Conservation (phyloP, 35 echinoderm and acorn worm species). For the Eucidaris tribuloides region DNA sequence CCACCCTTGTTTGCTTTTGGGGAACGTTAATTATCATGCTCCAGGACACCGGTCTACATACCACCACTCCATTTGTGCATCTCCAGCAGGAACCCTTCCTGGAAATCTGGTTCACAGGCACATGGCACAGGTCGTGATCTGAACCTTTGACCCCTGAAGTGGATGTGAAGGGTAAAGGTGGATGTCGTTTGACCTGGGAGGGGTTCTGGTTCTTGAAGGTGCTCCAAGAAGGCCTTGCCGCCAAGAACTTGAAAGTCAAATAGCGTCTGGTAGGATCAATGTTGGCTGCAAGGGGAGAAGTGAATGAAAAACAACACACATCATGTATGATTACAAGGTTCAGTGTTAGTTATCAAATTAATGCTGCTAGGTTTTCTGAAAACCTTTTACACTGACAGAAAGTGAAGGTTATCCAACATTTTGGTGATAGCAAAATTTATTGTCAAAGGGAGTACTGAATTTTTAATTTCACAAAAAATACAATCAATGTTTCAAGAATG, state of each 20-base stretch:
- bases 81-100: conserved; percentile 90
- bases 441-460: background rate
- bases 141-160: conserved; percentile 94
- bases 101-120: conserved; percentile 96
- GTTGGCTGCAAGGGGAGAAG: conserved; percentile 51
- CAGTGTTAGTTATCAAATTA: background rate
- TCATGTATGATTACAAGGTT: background rate
- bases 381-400: background rate
- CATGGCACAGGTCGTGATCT: conserved; percentile 83
- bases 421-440: background rate
- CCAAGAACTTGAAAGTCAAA: conserved; percentile 76
- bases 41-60: conserved; percentile 12
- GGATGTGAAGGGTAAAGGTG: conserved; percentile 70
- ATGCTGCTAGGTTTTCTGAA: background rate
- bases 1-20: too few relatives aligned
- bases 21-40: too few relatives aligned
- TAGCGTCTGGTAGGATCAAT: conserved; percentile 93
- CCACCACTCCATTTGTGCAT: conserved; percentile 83
- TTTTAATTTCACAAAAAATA: background rate
- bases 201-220: conserved; percentile 90
- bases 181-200: conserved; percentile 84
- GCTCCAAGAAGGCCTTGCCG: conserved; percentile 95
- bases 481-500: too few relatives aligned
- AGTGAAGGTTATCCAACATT: background rate
- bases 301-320: background rate